Evolutionary conservation across 37 sponge, comb jelly and placozoan genomes (phyloP), one percentile per base, ranked within the genome.

Genomic region (Ianthella basta): DNA sequence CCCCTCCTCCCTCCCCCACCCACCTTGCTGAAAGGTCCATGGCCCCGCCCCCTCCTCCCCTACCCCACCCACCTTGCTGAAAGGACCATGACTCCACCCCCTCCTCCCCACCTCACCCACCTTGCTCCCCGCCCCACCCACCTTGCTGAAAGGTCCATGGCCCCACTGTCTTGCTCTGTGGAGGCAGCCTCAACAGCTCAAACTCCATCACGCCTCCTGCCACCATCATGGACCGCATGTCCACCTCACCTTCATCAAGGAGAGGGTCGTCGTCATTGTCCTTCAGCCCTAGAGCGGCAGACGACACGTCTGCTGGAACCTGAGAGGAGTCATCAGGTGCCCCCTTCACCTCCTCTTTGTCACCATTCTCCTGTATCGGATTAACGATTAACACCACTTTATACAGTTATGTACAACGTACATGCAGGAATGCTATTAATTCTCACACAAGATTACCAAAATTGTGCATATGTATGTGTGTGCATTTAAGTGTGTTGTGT

Each of bases 101-200:
- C n/a, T n/a, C n/a, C n/a, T n/a, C n/a, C n/a, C n/a, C n/a, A n/a
- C n/a, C n/a, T n/a, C n/a, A n/a, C n/a, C n/a, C n/a, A n/a, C n/a
- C n/a, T n/a, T n/a, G n/a, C n/a, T n/a, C 38, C 19, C 8, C 18
- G 16, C 50, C 21, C 55, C 27, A 81, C 68, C 44, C 65, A 92
- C 94, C 90, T 84, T 88, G 87, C 55, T 72, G 90, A 34, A 96
- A 88, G 30, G 86, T 90, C 96, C 96, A 96, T 78, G 84, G 67
- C 18, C 75, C 82, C 41, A 88, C 77, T 29, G 50, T 65, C 69
- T 96, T 96, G 21, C 89, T 84, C 79, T 82, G 91, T 4, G 97
- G 91, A 2, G 97, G 97, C 34, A 97, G 85, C 39, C 82, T 72
- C 37, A 97, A 66, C 56, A 97, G 73, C 25, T 90, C 83, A 14